Evolutionary conservation across 1,140 invertebrate genomes (phyloP), one percentile per base, ranked within the genome.

Genomic region (Habropoda laboriosa): DNA sequence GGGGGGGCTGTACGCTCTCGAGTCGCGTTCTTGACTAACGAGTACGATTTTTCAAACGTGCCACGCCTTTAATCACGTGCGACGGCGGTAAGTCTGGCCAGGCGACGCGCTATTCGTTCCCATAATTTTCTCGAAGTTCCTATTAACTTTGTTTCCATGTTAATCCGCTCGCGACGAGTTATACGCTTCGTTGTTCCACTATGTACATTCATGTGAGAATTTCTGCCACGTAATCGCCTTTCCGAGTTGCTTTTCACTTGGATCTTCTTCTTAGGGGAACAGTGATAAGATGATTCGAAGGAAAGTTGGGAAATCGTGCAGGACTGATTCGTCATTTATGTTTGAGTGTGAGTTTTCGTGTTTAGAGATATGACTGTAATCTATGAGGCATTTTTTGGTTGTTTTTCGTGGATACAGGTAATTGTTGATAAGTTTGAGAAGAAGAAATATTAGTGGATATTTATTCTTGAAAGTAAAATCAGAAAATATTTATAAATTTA

Each of bases 31-130:
- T 6, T 32, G 30, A 10, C 49, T 67, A 76, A 76, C 73, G 73
- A 76, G 49, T 76, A 40, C 73, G 73, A 76, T 67, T 76, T 76
- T 76, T 74, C 71, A 63, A 63, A 74, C 71, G 40, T 8, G 58
- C 58, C 68, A 24, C 42, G 40, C 58, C 32, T 61, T 63, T 74
- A 74, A 74, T 74, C 58, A 74, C 42, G 55, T 27, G 24, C 21
- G 30, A 21, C n/a, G 67, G 21, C 27, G 1, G 38, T 38, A 30
- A 53, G 47, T 51, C 27, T n/a, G 71, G 57, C 42, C 58, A 40
- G n/a, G 32, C 30, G 58, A 49, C 32, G 42, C 35, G 42, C 35
- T 24, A 47, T 72, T 72, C 55, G 42, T 51, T 16, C 27, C 58
- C 71, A 63, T 63, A 74, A 74, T 74, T 74, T 74, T 24, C 71